Evolutionary conservation across 2,888 invertebrate genomes (phyloP).

Genomic region (Tenthredo scrophulariae): DNA sequence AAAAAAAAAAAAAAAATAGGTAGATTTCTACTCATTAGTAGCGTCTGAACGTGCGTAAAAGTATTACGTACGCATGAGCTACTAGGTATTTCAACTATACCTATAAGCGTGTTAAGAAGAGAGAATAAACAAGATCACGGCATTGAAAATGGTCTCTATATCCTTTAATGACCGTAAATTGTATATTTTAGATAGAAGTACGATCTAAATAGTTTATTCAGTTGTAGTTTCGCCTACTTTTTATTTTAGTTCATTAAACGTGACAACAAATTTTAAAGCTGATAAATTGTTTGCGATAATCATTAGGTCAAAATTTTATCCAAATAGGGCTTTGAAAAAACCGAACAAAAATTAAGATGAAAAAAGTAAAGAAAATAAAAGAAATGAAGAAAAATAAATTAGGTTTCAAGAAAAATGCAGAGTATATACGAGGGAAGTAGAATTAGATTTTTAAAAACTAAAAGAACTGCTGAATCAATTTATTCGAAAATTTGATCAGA

Average conservation of each 20-base stretch:
- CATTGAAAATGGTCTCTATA: background rate
- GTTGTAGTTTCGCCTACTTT: background rate
- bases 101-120: background rate
- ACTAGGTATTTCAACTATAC: background rate
- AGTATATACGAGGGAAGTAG: too few species aligned
- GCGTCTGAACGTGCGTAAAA: background rate
- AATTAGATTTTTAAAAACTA: too few species aligned
- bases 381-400: too few species aligned
- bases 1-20: background rate
- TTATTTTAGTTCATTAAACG: background rate
- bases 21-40: constrained; percentile 43
- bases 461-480: too few species aligned
- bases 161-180: background rate
- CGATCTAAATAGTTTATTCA: background rate
- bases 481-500: too few species aligned
- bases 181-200: background rate
- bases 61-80: background rate
- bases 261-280: too few species aligned
- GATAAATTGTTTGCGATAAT: too few species aligned
- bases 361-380: too few species aligned
- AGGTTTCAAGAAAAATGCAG: too few species aligned
- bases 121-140: background rate
- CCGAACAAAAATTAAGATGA: too few species aligned
- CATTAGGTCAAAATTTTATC: too few species aligned
- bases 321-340: too few species aligned